Evolutionary conservation across 2,113 vertebrate species (phyloP).

Genomic region (Rafetus swinhoei): DNA sequence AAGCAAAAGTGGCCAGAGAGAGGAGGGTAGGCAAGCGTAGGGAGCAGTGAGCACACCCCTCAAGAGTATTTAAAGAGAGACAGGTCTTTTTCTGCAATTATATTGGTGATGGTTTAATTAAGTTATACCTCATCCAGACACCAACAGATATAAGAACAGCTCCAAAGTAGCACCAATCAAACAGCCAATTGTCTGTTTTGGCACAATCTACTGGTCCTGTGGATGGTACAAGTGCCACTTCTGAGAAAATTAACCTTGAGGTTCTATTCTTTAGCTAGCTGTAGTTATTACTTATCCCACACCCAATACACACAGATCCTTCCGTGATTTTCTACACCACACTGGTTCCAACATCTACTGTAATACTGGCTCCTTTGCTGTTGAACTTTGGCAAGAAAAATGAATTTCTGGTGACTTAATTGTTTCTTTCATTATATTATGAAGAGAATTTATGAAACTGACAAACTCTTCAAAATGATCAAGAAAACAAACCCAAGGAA

Average conservation of each 20-base stretch:
- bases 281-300: not conserved
- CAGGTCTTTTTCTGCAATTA: not conserved
- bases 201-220: not conserved
- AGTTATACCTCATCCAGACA: not conserved
- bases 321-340: not conserved
- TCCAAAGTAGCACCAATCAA: not conserved
- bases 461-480: slow-evolving; percentile 3
- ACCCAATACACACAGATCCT: not conserved
- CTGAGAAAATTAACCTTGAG: not conserved
- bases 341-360: not conserved
- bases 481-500: slow-evolving; percentile 27
- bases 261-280: not conserved
- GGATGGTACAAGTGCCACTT: not conserved
- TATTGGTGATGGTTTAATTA: not conserved
- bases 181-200: not conserved
- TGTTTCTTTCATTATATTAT: not conserved
- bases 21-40: too few relatives aligned
- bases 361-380: not conserved
- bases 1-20: too few relatives aligned
- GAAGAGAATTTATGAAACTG: slow-evolving; percentile 19
- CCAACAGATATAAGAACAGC: not conserved
- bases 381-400: slow-evolving; percentile 4
- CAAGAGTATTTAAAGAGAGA: not conserved
- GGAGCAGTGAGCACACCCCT: too few relatives aligned
- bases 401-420: slow-evolving; percentile 1